Evolutionary conservation across 2,888 invertebrate species (phyloP), one percentile per base, ranked within the genome.

Genomic region (Tetheella fluctuosa): DNA sequence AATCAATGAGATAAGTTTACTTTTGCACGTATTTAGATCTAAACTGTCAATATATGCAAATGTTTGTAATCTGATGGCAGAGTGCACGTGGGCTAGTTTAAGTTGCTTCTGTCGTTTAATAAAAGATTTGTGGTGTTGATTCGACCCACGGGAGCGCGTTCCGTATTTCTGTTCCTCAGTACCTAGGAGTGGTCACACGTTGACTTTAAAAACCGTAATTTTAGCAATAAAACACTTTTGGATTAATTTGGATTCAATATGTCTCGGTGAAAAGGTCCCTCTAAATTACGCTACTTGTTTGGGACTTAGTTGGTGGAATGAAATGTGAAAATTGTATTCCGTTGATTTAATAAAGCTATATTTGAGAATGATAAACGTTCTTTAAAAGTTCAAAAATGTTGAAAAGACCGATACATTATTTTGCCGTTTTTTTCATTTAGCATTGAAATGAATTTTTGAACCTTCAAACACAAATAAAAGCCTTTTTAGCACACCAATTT

Each of bases 21-120:
- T 77, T 73, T 75, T 70, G 71, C 71, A 64, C 48, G 53, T 62
- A 52, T 65, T 57, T 72, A 81, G 84, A 85, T 87, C 83, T 86
- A 83, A 89, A 83, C 86, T 86, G 89, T 88, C 88, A 87, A 89
- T 88, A 81, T 84, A 93, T 91, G 92, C 89, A 90, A 93, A 93
- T 90, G 69, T 64, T 62, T 61, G 63, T 73, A 85, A 90, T 90
- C 91, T 79, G 88, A 90, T 89, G 83, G 72, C 72, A 66, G 69
- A 62, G 71, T 68, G 84, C 86, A 88, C 90, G 91, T 88, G 89
- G 89, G 90, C 73, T 81, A 84, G 80, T 77, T 81, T 74, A 71
- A 77, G 79, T 78, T 72, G 86, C 86, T 86, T 79, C 86, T 83
- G 88, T 85, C 71, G 84, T 86, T 86, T 87, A 88, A 85, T 88